phyloP scores from a whole-genome alignment of 1,140 invertebrate genomes.

The Conus ventricosus region DNA sequence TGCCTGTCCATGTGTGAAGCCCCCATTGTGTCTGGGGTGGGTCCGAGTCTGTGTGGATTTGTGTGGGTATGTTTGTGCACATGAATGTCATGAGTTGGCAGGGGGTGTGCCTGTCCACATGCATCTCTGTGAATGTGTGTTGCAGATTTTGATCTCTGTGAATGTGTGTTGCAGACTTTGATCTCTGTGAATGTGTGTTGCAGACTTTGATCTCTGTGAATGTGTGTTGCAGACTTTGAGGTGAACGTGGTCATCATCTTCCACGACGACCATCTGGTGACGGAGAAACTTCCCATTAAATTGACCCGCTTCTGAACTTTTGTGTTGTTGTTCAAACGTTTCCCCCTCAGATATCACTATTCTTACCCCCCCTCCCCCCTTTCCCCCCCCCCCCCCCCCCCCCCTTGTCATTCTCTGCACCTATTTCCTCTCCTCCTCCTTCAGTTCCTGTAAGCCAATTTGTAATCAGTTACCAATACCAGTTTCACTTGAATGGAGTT shows the following conservation, averaged over 20 bases:
- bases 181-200: conserved; percentile 73
- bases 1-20: too few species aligned
- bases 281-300: conserved; percentile 96
- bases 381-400: not conserved
- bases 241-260: conserved; percentile 95
- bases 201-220: conserved; percentile 85
- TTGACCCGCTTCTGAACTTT: conserved; percentile 75
- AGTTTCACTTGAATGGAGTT: too few species aligned
- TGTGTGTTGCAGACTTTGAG: conserved; percentile 88
- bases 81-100: too few species aligned
- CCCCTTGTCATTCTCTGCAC: not conserved
- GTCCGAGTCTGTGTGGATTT: too few species aligned
- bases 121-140: too few species aligned
- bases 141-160: conserved; percentile 96
- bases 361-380: not conserved
- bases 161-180: conserved; percentile 85
- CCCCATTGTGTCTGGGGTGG: too few species aligned
- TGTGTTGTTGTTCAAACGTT: too few species aligned
- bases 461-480: not conserved
- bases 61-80: too few species aligned
- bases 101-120: too few species aligned
- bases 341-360: not conserved
- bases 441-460: not conserved
- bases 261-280: conserved; percentile 93
- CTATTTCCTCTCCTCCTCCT: not conserved